A percentile compares a stretch with the other conserved stretches of the same genome.
These are phyloP conservation scores for Dolichoris vasculosae DNA, from an alignment of 1,140 invertebrate genomes.

Conservation along the genomic window DNA sequence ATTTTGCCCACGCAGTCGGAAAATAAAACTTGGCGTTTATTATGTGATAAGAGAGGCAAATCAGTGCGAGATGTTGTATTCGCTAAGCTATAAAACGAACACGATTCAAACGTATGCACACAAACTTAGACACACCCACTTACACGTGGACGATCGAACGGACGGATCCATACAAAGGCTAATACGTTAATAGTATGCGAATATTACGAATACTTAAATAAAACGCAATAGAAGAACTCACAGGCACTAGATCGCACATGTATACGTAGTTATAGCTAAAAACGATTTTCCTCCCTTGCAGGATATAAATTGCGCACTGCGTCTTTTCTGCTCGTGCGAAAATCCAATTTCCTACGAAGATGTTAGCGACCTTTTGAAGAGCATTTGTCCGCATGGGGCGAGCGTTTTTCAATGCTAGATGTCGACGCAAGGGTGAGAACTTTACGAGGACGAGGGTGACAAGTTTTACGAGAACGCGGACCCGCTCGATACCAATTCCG, in stretches of 20 bases:
- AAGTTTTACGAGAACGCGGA: background rate
- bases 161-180: background rate
- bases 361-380: background rate
- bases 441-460: background rate
- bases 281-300: background rate
- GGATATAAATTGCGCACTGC: background rate
- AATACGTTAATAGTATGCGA: background rate
- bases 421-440: background rate
- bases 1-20: conserved; percentile 13
- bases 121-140: background rate
- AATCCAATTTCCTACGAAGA: conserved; percentile 1
- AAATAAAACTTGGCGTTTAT: conserved; percentile 10
- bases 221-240: background rate
- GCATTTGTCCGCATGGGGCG: background rate
- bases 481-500: background rate
- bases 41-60: conserved; percentile 26
- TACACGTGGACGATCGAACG: no score
- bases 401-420: conserved; percentile 5
- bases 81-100: background rate
- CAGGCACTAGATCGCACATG: background rate
- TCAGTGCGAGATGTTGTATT: background rate
- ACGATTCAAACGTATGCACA: background rate
- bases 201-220: conserved; percentile 1
- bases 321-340: background rate
- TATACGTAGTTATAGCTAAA: background rate